Conservation (phyloP, 2,113 vertebrate genomes). For the Pelecanus crispus region DNA sequence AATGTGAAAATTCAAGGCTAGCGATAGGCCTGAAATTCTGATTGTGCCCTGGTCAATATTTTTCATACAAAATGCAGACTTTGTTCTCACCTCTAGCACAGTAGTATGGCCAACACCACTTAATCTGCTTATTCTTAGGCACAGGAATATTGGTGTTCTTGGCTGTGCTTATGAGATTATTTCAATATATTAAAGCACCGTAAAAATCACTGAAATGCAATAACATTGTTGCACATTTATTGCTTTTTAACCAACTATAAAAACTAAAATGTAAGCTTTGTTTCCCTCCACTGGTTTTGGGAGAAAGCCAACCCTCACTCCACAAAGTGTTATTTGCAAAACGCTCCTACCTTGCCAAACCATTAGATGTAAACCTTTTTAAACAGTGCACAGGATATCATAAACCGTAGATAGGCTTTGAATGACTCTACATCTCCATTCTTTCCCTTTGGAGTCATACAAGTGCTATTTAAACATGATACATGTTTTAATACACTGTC, state of each 20-base stretch:
- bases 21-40: background rate
- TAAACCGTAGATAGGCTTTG: background rate
- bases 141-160: background rate
- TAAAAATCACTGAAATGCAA: conserved; percentile 30
- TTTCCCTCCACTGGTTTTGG: conserved; percentile 34
- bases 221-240: conserved; percentile 1
- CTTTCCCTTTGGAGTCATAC: conserved; percentile 18
- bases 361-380: conserved; percentile 39
- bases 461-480: conserved; percentile 38
- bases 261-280: background rate
- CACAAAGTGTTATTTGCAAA: conserved; percentile 21
- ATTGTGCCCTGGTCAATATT: background rate
- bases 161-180: background rate
- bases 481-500: conserved; percentile 8
- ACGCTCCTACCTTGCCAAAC: conserved; percentile 27
- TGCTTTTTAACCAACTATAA: conserved; percentile 18
- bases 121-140: background rate
- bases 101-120: background rate
- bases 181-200: background rate
- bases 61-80: background rate
- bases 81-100: background rate
- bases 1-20: background rate
- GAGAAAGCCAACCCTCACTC: conserved; percentile 28
- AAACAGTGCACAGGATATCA: conserved; percentile 10
- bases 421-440: background rate